Percentiles rank a stretch among this genome's conserved stretches.
These are phyloP conservation scores for Argya squamiceps DNA, from an alignment of 2,797 vertebrate genomes.

Conservation along the genomic window DNA sequence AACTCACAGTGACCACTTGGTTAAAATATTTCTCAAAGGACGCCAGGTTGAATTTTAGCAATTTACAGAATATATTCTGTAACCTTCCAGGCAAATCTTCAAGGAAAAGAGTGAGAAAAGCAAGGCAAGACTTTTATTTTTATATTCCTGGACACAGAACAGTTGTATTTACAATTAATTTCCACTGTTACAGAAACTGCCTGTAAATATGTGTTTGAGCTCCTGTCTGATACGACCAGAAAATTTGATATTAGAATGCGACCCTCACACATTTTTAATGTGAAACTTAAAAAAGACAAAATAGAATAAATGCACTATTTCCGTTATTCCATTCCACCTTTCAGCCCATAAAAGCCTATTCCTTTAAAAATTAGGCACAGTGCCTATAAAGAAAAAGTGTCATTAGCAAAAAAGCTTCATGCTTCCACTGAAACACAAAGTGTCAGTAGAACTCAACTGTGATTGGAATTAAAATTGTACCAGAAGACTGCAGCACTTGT, in stretches of 20 bases:
- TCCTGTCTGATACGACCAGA: background rate
- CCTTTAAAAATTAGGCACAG: conserved; percentile 10
- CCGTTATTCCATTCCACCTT: background rate
- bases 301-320: background rate
- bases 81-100: background rate
- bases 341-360: background rate
- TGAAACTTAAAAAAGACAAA: background rate
- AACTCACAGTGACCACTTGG: background rate
- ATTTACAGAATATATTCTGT: background rate
- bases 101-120: background rate
- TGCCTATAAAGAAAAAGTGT: background rate
- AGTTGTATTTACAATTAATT: background rate
- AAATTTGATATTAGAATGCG: background rate
- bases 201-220: background rate
- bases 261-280: background rate
- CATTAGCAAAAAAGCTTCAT: conserved; percentile 33
- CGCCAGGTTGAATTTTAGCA: background rate
- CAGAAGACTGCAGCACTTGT: background rate
- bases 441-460: background rate
- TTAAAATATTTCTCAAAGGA: background rate
- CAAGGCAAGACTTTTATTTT: background rate
- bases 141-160: background rate
- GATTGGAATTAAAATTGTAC: conserved; percentile 32
- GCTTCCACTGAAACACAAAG: background rate
- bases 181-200: background rate